Evolutionary conservation across 37 sponge, comb jelly and placozoan species (phyloP).

Genomic region (Geodia barretti): DNA sequence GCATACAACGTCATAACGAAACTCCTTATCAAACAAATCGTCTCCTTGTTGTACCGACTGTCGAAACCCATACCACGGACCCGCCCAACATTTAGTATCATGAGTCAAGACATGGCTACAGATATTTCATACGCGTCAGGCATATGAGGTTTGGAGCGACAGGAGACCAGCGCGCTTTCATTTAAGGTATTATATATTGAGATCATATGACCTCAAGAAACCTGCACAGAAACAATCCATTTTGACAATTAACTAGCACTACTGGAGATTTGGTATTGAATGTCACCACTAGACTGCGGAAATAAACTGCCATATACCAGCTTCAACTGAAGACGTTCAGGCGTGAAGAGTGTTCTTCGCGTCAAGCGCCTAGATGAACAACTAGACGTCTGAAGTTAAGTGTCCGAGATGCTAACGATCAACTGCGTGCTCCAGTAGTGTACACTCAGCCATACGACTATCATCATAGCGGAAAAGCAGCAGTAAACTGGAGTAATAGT

Average conservation of each 20-base stretch:
- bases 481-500: conserved; percentile 3
- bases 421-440: conserved; percentile 49
- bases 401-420: conserved; percentile 52
- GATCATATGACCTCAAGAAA: conserved; percentile 12
- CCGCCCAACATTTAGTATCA: no score
- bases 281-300: conserved; percentile 44
- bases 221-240: conserved; percentile 27
- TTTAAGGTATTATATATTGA: conserved; percentile 24
- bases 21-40: no score
- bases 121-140: conserved; percentile 6
- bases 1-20: no score
- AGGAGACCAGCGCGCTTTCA: conserved; percentile 16
- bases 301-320: background rate
- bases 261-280: conserved; percentile 24
- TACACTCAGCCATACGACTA: conserved; percentile 46
- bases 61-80: no score
- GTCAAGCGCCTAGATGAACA: conserved; percentile 22
- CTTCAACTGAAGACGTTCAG: conserved; percentile 57
- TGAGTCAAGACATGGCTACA: no score
- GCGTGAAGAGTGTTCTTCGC: conserved; percentile 5
- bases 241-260: background rate
- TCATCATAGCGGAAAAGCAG: conserved; percentile 43
- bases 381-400: conserved; percentile 25
- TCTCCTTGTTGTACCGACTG: no score
- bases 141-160: conserved; percentile 43